A percentile compares a stretch with the other conserved stretches of the same genome.
These are phyloP conservation scores for Cebus imitator DNA, from an alignment of 2,113 vertebrate species.

Conservation along the genomic window DNA sequence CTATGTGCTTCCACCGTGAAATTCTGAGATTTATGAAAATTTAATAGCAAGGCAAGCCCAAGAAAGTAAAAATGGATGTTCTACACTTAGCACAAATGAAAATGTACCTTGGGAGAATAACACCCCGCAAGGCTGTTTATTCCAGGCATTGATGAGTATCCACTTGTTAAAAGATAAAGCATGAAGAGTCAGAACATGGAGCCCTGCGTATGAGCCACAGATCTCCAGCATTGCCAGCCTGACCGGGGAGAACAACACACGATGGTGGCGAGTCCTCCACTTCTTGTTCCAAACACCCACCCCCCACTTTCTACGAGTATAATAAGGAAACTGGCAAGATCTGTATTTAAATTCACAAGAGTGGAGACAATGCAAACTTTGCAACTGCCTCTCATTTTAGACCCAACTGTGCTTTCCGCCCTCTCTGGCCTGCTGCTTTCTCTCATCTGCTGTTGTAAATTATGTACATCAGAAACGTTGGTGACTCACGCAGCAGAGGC, in stretches of 20 bases:
- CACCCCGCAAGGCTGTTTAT: neutral
- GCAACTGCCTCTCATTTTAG: slow-evolving; percentile 51
- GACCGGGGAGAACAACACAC: neutral
- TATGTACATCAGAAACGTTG: neutral
- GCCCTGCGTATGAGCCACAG: accelerated
- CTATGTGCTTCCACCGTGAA: neutral
- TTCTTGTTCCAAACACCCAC: neutral
- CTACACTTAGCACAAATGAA: neutral
- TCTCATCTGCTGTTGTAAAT: slow-evolving; percentile 64
- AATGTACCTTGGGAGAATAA: neutral
- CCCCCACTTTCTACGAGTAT: accelerated
- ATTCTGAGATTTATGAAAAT: slow-evolving; percentile 48
- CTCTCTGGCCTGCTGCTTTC: slow-evolving; percentile 52
- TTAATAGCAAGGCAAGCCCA: neutral
- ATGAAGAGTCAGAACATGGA: neutral
- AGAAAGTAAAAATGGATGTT: slow-evolving; percentile 12
- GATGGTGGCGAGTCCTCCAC: neutral
- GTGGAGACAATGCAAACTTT: slow-evolving; percentile 19
- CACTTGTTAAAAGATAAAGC: neutral
- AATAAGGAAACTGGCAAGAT: slow-evolving; percentile 38
- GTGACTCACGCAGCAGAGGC: slow-evolving; percentile 33
- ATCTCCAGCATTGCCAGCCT: accelerated
- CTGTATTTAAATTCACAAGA: slow-evolving; percentile 51
- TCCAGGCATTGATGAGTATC: neutral
- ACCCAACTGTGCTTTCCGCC: slow-evolving; percentile 44